phyloP scores from a whole-genome alignment of 2,797 vertebrate species.

The Emys orbicularis region DNA sequence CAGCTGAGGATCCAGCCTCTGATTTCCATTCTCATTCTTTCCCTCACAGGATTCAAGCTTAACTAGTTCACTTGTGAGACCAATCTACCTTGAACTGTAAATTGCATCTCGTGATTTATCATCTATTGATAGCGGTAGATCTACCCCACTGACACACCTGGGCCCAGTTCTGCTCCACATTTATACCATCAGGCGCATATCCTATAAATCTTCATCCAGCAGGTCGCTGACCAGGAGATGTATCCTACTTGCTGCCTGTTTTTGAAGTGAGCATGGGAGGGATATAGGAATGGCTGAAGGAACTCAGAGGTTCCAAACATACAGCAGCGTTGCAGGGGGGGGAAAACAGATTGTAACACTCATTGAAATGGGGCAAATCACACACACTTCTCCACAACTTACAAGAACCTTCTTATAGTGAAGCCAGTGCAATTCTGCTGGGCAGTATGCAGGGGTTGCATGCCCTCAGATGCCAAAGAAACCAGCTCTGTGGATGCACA shows the following conservation, averaged over 20 bases:
- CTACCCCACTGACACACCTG: neutral
- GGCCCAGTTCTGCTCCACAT: neutral
- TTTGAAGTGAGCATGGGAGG: neutral
- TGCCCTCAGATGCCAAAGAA: neutral
- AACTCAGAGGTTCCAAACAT: neutral
- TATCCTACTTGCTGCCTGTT: neutral
- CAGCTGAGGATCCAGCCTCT: neutral
- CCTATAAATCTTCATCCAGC: neutral
- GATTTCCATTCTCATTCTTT: neutral
- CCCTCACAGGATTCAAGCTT: neutral
- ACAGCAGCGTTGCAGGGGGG: neutral
- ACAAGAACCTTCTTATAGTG: neutral
- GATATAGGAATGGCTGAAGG: neutral
- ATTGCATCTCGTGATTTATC: neutral
- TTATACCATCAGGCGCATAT: neutral
- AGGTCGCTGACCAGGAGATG: neutral
- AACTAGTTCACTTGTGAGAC: neutral
- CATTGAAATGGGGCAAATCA: neutral
- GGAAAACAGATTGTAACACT: neutral
- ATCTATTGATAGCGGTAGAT: neutral
- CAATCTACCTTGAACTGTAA: neutral
- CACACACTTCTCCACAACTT: neutral
- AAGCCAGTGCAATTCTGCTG: neutral
- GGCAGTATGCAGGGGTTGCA: neutral
- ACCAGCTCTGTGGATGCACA: neutral